Conservation (phyloP, 2,797 vertebrate species). For the Xenops minutus region DNA sequence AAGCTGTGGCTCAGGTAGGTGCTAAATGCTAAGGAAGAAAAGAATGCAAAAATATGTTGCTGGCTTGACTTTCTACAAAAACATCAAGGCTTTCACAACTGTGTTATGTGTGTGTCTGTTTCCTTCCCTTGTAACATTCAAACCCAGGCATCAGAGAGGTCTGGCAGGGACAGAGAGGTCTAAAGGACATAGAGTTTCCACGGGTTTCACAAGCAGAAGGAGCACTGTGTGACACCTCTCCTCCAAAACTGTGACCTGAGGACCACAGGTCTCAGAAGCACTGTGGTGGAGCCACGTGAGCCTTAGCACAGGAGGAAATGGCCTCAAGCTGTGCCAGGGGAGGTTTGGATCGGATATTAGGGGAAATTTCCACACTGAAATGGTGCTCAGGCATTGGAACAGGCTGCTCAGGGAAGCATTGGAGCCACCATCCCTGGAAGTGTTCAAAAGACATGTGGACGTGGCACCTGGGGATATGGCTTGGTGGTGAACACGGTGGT, state of each 20-base stretch:
- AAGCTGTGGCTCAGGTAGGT: constrained; percentile 42
- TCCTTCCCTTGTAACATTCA: background rate
- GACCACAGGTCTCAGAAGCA: background rate
- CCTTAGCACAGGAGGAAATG: background rate
- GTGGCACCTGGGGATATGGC: background rate
- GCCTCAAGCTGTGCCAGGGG: background rate
- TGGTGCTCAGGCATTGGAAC: background rate
- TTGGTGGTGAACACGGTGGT: background rate
- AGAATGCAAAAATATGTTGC: background rate
- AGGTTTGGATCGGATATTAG: background rate
- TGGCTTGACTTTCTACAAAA: background rate
- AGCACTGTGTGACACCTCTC: fast-evolving
- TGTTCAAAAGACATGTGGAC: background rate
- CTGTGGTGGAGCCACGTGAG: background rate
- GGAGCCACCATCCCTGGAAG: background rate
- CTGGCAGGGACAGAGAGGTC: background rate
- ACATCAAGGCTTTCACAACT: background rate
- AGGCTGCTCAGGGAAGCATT: background rate
- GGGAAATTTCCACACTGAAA: background rate
- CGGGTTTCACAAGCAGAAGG: background rate
- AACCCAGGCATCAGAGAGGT: background rate
- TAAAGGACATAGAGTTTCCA: background rate
- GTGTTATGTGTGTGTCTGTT: background rate
- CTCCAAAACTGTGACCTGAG: background rate
- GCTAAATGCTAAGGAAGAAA: constrained; percentile 20